Conservation (phyloP, 2,113 vertebrate genomes). For the Sterrhoptilus dennistouni region DNA sequence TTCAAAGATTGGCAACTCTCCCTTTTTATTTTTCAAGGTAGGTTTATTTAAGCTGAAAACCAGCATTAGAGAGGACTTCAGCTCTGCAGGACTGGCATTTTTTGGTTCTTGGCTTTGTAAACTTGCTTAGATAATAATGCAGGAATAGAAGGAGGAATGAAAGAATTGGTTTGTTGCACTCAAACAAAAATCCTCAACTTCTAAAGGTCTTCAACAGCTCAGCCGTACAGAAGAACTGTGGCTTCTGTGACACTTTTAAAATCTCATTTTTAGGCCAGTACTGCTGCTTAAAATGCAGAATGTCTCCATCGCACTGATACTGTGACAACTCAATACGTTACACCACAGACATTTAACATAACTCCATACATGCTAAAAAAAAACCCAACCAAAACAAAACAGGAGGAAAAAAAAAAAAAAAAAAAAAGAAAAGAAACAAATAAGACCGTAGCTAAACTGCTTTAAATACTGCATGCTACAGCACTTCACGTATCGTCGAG, state of each 20-base stretch:
- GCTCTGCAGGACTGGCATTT: slow-evolving; percentile 8
- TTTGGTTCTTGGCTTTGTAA: slow-evolving; percentile 65
- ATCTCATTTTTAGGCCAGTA: slow-evolving; percentile 30
- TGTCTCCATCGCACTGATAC: slow-evolving; percentile 23
- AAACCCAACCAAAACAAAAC: not conserved
- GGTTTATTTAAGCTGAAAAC: slow-evolving; percentile 42
- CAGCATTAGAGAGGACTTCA: slow-evolving; percentile 19
- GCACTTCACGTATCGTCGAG: slow-evolving; percentile 72
- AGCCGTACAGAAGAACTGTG: slow-evolving; percentile 23
- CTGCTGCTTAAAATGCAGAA: slow-evolving; percentile 69
- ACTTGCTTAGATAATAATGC: not conserved
- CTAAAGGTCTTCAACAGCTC: not conserved
- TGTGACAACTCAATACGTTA: slow-evolving; percentile 51
- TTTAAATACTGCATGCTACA: slow-evolving; percentile 90
- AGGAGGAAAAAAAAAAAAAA: not conserved
- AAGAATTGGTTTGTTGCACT: slow-evolving; percentile 3
- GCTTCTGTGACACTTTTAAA: slow-evolving; percentile 9
- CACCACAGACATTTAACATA: slow-evolving; percentile 69
- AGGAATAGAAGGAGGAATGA: not conserved
- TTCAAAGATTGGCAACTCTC: slow-evolving; percentile 20
- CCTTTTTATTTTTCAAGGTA: slow-evolving; percentile 3
- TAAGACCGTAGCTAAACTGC: slow-evolving; percentile 75
- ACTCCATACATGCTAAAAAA: slow-evolving; percentile 74
- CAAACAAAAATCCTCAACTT: not conserved
- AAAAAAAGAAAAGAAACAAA: slow-evolving; percentile 12